Base-by-base conservation (phyloP, 1,140 invertebrate species). In the Drosophila kurseongensis region DNA sequence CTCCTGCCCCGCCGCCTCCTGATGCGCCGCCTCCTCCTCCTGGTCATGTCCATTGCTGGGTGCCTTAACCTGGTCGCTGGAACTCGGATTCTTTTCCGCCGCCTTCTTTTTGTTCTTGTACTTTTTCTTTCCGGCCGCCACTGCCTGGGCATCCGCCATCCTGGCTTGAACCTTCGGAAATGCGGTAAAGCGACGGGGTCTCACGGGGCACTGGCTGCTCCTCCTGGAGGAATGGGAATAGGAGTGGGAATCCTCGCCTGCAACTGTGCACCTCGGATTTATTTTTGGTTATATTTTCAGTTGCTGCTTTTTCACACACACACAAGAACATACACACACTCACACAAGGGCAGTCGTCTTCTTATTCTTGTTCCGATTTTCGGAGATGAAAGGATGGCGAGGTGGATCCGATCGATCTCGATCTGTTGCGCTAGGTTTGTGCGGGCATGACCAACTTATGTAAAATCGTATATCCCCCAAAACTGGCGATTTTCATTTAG, bases 281-380 rank as follows among this genome's bases (percentile, higher is more conserved):
- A 89, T 88, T 88, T 88, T 83, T 89, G 83, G 84, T 88, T 88
- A 88, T 89, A 89, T 83, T 88, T 83, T 89, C 68, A 83, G 76
- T 88, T 79, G 83, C 83, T 61, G 63, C 50, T 89, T 88, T 89
- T 89, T 83, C 84, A 83, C 79, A 79, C 79, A 86, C 83, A 79
- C 83, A 88, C 83, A 65, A 56, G 50, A 55, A 56, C 80, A 51
- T 57, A 55, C 67, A 58, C 50, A 35, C 68, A 65, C 50, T 23
- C 50, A 55, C 52, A 23, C 54, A 51, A 23, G 23, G 23, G 23
- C 57, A 57, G 55, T 45, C 42, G 23, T 50, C 40, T 32, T 55
- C 36, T 35, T 73, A 44, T 47, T 74, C 38, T 47, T 48, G 50
- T 45, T 59, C 32, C 50, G 54, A 23, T 41, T 29, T 27, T 9